Evolutionary conservation across 2,888 invertebrate genomes (phyloP).

Genomic region (Lathronympha strigana): DNA sequence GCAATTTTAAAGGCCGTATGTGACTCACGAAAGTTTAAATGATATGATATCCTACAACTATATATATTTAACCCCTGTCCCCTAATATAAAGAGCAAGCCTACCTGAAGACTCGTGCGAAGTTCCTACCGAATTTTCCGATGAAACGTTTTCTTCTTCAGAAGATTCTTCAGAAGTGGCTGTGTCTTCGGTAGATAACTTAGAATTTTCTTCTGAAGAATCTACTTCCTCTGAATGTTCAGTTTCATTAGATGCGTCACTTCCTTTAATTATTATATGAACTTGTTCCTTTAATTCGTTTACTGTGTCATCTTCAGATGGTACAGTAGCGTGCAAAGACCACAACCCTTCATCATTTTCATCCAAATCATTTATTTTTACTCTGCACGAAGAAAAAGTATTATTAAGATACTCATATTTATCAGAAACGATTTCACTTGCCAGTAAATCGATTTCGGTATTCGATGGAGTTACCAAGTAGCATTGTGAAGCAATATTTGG

Average conservation of each 20-base stretch:
- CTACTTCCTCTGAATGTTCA: background rate
- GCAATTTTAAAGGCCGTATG: too few relatives aligned
- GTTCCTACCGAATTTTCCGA: slow-evolving; percentile 2
- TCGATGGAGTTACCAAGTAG: slow-evolving; percentile 26
- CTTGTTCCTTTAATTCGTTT: background rate
- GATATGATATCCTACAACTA: too few relatives aligned
- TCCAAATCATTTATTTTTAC: slow-evolving; percentile 31
- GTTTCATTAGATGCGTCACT: slow-evolving; percentile 10
- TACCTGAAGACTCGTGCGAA: slow-evolving; percentile 25
- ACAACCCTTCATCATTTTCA: slow-evolving; percentile 28
- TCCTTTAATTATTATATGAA: slow-evolving; percentile 3
- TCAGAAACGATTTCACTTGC: slow-evolving; percentile 1
- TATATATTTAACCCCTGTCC: background rate
- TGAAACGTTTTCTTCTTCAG: slow-evolving; percentile 6
- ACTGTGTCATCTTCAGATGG: background rate
- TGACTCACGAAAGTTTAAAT: too few relatives aligned
- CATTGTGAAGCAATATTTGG: slow-evolving; percentile 11
- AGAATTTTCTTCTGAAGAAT: slow-evolving; percentile 5
- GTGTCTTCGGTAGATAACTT: slow-evolving; percentile 7
- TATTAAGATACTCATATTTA: slow-evolving; percentile 13
- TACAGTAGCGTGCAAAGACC: slow-evolving; percentile 25
- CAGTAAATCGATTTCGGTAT: slow-evolving; percentile 20
- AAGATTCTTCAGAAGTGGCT: background rate
- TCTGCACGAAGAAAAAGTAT: background rate
- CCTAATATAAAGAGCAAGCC: background rate